phyloP scores from a whole-genome alignment of 2,113 vertebrate genomes.

The Craseonycteris thonglongyai region DNA sequence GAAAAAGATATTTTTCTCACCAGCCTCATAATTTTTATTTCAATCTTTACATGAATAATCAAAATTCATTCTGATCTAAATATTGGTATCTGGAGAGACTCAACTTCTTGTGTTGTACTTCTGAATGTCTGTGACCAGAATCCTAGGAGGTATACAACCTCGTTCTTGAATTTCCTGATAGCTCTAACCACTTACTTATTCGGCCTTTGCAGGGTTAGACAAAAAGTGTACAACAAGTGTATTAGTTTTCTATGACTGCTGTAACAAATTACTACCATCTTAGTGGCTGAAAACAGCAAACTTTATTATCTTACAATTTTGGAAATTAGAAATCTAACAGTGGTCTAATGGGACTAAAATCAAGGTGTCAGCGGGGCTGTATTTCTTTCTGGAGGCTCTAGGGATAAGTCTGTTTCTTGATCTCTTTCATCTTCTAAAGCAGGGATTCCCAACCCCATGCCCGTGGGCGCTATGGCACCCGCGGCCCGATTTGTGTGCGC shows the following conservation, averaged over 20 bases:
- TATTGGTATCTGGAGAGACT: neutral
- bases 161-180: neutral
- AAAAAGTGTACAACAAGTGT: neutral
- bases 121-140: neutral
- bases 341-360: neutral
- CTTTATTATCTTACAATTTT: neutral
- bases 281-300: neutral
- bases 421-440: neutral
- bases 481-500: no score
- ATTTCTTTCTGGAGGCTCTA: neutral
- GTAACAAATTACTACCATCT: neutral
- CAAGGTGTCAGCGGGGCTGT: neutral
- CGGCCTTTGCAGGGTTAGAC: neutral
- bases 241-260: neutral
- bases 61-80: neutral
- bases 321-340: neutral
- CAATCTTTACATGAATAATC: neutral
- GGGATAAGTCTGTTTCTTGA: neutral
- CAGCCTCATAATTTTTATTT: neutral
- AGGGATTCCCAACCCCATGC: no score
- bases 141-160: neutral
- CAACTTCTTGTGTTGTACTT: neutral
- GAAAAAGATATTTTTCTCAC: neutral
- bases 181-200: neutral
- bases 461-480: no score